Percentiles rank a stretch among this genome's conserved stretches.
phyloP scores from a whole-genome alignment of 2,113 vertebrate species.

The Corynorhinus townsendii region DNA sequence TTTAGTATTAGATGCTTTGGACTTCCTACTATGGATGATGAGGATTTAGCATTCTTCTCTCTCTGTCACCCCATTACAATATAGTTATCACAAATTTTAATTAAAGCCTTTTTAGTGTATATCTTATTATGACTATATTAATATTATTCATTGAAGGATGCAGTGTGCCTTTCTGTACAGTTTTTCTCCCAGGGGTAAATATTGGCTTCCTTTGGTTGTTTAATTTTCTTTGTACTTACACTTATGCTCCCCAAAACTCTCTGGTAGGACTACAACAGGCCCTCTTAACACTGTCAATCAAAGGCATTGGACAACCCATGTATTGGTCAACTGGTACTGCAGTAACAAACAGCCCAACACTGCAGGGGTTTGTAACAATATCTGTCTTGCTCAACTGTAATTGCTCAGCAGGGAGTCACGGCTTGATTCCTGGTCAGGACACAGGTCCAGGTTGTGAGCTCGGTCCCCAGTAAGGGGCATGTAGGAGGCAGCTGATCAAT shows the following conservation, averaged over 20 bases:
- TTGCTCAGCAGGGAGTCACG: too few species aligned
- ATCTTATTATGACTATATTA: background rate
- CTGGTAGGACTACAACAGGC: background rate
- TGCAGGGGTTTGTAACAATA: background rate
- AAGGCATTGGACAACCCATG: background rate
- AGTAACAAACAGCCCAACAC: background rate
- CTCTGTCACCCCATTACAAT: background rate
- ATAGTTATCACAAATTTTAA: background rate
- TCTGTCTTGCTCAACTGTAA: background rate
- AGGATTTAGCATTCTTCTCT: background rate
- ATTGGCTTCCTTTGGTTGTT: background rate
- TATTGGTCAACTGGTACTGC: background rate
- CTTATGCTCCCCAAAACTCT: background rate
- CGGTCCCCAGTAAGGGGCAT: too few species aligned
- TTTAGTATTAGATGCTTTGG: background rate
- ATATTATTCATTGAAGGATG: background rate
- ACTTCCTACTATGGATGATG: background rate
- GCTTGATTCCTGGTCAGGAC: too few species aligned
- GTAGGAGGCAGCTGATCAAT: too few species aligned
- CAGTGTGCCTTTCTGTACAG: background rate
- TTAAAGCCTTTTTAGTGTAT: background rate
- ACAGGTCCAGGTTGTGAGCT: too few species aligned
- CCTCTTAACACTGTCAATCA: background rate
- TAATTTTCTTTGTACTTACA: background rate
- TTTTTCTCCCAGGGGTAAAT: background rate